Evolutionary conservation across 2,113 vertebrate genomes (phyloP), one percentile per base, ranked within the genome.

Genomic region (Spea bombifrons): DNA sequence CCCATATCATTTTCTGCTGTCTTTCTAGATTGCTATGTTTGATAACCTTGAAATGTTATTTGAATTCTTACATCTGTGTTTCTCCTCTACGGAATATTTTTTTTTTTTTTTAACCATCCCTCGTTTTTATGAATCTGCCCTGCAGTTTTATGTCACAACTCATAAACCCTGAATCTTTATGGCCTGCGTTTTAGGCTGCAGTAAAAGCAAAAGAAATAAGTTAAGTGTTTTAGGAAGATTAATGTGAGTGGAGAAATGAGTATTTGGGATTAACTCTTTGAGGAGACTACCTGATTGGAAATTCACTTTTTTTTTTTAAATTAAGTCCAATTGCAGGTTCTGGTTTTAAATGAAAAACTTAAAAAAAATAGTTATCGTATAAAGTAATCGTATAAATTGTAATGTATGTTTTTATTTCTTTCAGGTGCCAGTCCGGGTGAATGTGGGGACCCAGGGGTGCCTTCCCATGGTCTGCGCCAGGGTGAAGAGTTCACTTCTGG

Each of bases 391-490:
- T 30, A 30, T 30, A 52, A 52, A 52, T 7, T 52, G 9, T 7
- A 52, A 52, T 47, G 57, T 12, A 46, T 44, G 45, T 49, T 16
- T 13, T 15, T 69, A 49, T 16, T 52, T 66, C 17, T 57, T 4
- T 0, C 83, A 99, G 97, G 96, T 12, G 92, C 94, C 53, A 92
- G 91, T 66, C 76, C 83, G 0, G 94, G 96, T 0, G 59, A 92
- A 4, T 99, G 97, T 2, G 97, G 97, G 0, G 97, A 99, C 78
- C 97, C 97, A 0, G 96, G 97, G 0, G 86, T 95, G 71, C 97
- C 97, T 0, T 92, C 94, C 0, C 97, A 98, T 0, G 96, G 96
- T 5, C 97, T 99, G 2, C 94, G 97, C 3, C 89, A 97, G 74
- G 97, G 97, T 1, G 96, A 96, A 0, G 90, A 94, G 80, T 97